phyloP scores from a whole-genome alignment of 1,140 invertebrate species.

The Geopemphigus sp. region DNA sequence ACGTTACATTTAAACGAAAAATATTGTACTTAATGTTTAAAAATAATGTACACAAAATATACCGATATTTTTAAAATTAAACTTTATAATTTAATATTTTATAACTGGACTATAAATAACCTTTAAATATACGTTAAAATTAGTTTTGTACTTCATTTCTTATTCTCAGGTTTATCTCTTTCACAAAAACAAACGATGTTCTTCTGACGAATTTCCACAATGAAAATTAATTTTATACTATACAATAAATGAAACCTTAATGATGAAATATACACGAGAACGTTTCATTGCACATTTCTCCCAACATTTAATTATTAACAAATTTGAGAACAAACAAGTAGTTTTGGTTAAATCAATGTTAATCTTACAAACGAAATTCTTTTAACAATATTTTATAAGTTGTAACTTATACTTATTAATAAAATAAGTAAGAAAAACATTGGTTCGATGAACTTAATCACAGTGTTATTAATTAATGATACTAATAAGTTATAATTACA shows the following conservation, averaged over 20 bases:
- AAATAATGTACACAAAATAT: not conserved
- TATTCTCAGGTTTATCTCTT: conserved; percentile 23
- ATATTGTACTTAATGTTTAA: no score
- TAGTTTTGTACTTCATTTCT: conserved; percentile 26
- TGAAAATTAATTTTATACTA: not conserved
- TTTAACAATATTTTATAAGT: not conserved
- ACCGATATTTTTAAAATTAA: not conserved
- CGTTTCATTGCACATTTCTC: not conserved
- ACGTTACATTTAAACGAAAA: no score
- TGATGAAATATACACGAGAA: not conserved
- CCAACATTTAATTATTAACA: not conserved
- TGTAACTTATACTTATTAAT: no score
- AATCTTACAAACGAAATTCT: not conserved
- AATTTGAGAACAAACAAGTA: not conserved
- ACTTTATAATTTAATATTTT: not conserved
- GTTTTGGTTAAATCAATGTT: not conserved
- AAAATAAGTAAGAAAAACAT: no score
- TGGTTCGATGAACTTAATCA: no score
- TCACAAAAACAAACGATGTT: not conserved
- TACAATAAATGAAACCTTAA: not conserved
- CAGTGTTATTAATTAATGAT: no score
- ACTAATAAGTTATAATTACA: no score
- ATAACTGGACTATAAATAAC: not conserved
- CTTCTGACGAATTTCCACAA: not conserved
- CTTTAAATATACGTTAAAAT: conserved; percentile 4